Evolutionary conservation across 1,140 invertebrate genomes (phyloP), one percentile per base, ranked within the genome.

Genomic region (Drosophila simulans): DNA sequence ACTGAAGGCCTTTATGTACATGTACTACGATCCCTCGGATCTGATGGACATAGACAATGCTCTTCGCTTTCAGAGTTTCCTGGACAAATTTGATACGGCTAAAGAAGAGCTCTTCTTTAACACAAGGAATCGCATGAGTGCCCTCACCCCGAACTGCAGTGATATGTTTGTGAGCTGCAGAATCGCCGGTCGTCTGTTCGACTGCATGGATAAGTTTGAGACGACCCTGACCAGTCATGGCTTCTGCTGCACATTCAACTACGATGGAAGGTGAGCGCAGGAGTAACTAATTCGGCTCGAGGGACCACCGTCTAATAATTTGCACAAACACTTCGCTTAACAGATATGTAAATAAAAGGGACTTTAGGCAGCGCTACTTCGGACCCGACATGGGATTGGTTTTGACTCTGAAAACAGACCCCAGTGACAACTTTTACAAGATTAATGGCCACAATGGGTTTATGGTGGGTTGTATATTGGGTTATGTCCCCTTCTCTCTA

Each of bases 381-480:
- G 92, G 91, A 0, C 62, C 71, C 42, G 79, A 91, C 1, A 79
- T 91, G 60, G 93, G 93, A 4, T 49, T 93, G 5, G 81, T 90
- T 0, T 52, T 93, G 12, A 75, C 93, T 4, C 52, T 93, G 0
- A 92, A 92, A 48, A 69, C 90, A 1, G 27, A 64, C n/a, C 34
- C 71, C 0, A 80, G 82, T 10, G 93, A 93, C 60, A 82, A 88
- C 40, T 92, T 92, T 46, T 91, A 84, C 53, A 82, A 83, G 1
- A 64, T 71, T 1, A 76, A 83, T 31, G 57, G 79, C 3, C 69
- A 77, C 8, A 80, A 88, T 35, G 93, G 93, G 2, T 88, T 93
- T 42, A 45, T 86, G 71, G 93, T 93, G 63, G 53, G 55, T 39
- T 17, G 0, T 13, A n/a, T 5, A 34, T 17, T 17, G 5, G 8